Evolutionary conservation across 2,113 vertebrate species (phyloP), one percentile per base, ranked within the genome.

Genomic region (Gallinago jamesoni): DNA sequence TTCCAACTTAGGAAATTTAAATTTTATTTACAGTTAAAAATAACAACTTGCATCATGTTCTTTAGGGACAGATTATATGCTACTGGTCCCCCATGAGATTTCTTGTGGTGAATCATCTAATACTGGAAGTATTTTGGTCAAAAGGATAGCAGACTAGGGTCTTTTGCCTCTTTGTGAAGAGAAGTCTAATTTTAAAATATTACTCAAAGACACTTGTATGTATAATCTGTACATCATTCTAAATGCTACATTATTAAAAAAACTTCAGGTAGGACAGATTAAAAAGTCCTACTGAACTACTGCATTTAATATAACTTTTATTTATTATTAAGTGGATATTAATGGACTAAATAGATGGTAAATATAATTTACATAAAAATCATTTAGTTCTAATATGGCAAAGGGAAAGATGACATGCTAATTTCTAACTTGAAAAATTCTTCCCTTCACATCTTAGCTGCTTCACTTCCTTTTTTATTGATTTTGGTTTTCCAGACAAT

Each of bases 361-460:
- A 96, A 96, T 79, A 93, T 16, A 78, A 82, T 94, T 94, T 85
- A 66, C 74, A 66, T 57, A 87, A 93, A 93, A 91, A 89, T 84
- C 4, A 89, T 79, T 96, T 89, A 59, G 43, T 77, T 64, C 63
- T 90, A 94, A 95, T 84, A 81, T 1, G 9, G 57, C 8, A 92
- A 92, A 96, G 84, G 18, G 41, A 89, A 93, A 90, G 62, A 89
- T 19, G 22, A 76, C 57, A 87, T 62, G 43, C 48, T 96, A 96
- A 94, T 96, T 93, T 84, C 77, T 81, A 91, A 93, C 39, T 64
- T 92, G 92, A 95, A 95, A 94, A 93, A 95, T 91, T 87, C 35
- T 82, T 90, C 24, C 92, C 90, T 96, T 79, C 77, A 73, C 28
- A 24, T 82, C 50, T 79, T 84, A 90, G 73, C 80, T 92, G 89